Conservation (phyloP, 64 coral and sea anemone species). For the Dendronephthya gigantea region DNA sequence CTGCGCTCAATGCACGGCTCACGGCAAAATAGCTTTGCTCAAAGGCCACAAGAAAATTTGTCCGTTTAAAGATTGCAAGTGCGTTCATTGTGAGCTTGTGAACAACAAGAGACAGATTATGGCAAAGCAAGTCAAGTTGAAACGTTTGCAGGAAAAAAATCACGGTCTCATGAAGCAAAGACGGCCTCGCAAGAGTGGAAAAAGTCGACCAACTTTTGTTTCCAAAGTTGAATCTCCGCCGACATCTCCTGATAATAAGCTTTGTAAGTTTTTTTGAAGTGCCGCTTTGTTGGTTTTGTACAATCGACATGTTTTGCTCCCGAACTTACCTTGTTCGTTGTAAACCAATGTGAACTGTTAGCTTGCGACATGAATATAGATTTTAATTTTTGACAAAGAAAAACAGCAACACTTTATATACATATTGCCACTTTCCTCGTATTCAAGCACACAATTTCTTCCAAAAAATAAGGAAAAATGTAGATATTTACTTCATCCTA, state of each 20-base stretch:
- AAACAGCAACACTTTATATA: no score
- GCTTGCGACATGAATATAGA: no score
- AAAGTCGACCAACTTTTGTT: neutral
- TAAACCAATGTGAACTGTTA: neutral
- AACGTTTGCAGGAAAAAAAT: constrained; percentile 12
- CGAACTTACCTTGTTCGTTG: neutral
- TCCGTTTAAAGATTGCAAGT: neutral
- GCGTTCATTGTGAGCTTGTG: neutral
- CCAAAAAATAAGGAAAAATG: no score
- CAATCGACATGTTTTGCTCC: neutral
- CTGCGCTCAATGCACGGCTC: constrained; percentile 8
- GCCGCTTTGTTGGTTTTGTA: neutral
- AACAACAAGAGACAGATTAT: constrained; percentile 6
- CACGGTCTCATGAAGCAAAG: neutral
- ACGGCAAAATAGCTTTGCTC: neutral
- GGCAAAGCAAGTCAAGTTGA: constrained; percentile 9
- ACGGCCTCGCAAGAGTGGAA: neutral
- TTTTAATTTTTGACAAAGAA: no score
- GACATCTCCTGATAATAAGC: neutral
- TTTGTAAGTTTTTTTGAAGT: neutral
- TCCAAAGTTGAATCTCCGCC: neutral
- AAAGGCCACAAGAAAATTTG: neutral
- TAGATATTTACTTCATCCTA: no score
- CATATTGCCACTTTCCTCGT: no score
- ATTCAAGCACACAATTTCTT: no score